Evolutionary conservation across 2,113 vertebrate genomes (phyloP).

Genomic region (Lates calcarifer): DNA sequence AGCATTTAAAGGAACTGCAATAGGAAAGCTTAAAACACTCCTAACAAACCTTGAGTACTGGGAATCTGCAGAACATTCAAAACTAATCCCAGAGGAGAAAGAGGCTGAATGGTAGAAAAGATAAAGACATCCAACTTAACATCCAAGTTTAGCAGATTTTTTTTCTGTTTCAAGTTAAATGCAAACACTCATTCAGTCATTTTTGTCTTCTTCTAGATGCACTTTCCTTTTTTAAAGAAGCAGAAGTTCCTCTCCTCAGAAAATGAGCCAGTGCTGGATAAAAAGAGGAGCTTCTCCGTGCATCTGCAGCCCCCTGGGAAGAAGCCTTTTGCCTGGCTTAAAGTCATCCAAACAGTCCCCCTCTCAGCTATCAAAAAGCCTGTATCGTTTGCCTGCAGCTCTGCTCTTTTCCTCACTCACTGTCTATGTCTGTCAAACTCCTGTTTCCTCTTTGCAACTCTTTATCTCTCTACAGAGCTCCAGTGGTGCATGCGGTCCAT

Average conservation of each 20-base stretch:
- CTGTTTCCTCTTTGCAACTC: constrained; percentile 57
- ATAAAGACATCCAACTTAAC: constrained; percentile 17
- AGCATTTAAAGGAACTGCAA: constrained; percentile 22
- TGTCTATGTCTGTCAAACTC: constrained; percentile 53
- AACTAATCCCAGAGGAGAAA: constrained; percentile 31
- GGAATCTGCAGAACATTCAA: constrained; percentile 15
- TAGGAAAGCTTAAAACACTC: constrained; percentile 1
- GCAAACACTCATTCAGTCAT: constrained; percentile 9
- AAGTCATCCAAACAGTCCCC: constrained; percentile 57
- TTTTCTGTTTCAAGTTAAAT: constrained; percentile 18
- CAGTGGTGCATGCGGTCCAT: constrained; percentile 60
- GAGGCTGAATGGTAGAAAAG: neutral
- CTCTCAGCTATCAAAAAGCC: constrained; percentile 46
- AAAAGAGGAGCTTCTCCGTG: constrained; percentile 43
- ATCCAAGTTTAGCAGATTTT: constrained; percentile 34
- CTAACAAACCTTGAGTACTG: neutral
- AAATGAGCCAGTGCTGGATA: constrained; percentile 20
- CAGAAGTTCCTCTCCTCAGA: constrained; percentile 16
- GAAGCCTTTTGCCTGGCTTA: constrained; percentile 41
- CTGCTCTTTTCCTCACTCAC: constrained; percentile 40
- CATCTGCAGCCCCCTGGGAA: constrained; percentile 62
- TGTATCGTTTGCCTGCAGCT: constrained; percentile 45
- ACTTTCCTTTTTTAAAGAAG: constrained; percentile 17
- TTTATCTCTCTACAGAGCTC: constrained; percentile 50
- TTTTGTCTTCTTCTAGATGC: constrained; percentile 16